A percentile compares a stretch with the other conserved stretches of the same genome.
phyloP scores from a whole-genome alignment of 2,113 vertebrate species.

The Hyla sarda region DNA sequence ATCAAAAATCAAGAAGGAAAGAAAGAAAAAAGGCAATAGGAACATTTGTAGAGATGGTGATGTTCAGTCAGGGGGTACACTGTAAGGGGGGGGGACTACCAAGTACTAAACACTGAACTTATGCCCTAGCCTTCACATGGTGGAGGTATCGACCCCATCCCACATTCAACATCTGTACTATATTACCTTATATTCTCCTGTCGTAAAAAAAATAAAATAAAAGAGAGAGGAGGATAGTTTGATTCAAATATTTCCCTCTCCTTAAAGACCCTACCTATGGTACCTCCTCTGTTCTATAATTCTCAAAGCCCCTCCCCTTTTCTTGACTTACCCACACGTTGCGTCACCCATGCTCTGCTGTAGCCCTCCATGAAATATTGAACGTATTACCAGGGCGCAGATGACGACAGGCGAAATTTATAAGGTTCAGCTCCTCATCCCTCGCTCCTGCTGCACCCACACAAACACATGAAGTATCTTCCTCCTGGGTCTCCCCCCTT shows the following conservation, averaged over 20 bases:
- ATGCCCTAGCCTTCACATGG: no score
- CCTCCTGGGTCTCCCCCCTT: background rate
- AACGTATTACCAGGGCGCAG: background rate
- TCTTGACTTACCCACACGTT: background rate
- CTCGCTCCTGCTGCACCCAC: conserved; percentile 8
- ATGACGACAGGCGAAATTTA: background rate
- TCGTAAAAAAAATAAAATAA: no score
- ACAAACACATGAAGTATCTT: conserved; percentile 62
- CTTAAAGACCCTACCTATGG: background rate
- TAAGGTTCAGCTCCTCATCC: background rate
- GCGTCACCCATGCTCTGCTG: conserved; percentile 22
- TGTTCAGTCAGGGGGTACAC: background rate
- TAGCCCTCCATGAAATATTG: background rate
- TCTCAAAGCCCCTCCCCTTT: background rate
- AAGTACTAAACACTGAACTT: background rate
- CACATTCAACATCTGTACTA: background rate
- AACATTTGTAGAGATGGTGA: background rate
- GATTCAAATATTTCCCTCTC: background rate
- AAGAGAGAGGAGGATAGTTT: no score
- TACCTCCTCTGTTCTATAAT: background rate
- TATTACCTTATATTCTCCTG: background rate
- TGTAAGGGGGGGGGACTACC: background rate
- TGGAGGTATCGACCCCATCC: background rate
- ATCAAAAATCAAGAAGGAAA: background rate
- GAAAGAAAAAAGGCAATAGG: background rate